phyloP scores from a whole-genome alignment of 2,797 vertebrate species.

The Gobionotothen gibberifrons region DNA sequence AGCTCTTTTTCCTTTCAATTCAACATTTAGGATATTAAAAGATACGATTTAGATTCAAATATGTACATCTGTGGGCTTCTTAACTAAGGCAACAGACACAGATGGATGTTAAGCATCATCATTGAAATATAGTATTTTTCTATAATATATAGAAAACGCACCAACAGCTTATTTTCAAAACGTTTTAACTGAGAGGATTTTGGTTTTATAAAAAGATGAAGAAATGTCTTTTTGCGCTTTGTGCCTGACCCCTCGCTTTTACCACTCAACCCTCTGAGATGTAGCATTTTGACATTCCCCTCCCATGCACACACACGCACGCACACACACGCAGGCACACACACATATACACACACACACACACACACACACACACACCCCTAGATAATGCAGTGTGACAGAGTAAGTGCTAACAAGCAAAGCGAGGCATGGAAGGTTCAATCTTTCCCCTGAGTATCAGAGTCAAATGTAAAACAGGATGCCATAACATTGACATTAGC shows the following conservation, averaged over 20 bases:
- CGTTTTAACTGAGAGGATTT: constrained; percentile 16
- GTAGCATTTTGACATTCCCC: constrained; percentile 13
- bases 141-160: background rate
- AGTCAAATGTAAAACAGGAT: constrained; percentile 44
- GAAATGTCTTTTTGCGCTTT: constrained; percentile 8
- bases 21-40: background rate
- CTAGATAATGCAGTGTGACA: constrained; percentile 41
- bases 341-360: background rate
- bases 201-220: constrained; percentile 4
- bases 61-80: constrained; percentile 3
- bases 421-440: constrained; percentile 24
- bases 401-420: constrained; percentile 50
- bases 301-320: constrained; percentile 1
- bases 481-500: constrained; percentile 41
- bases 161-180: constrained; percentile 23
- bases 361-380: no score
- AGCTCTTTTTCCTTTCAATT: background rate
- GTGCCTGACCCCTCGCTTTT: constrained; percentile 23
- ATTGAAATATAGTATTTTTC: no score
- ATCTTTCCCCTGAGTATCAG: constrained; percentile 30
- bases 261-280: constrained; percentile 23
- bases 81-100: constrained; percentile 22
- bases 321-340: background rate
- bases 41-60: background rate
- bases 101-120: constrained; percentile 3